Evolutionary conservation across 2,113 vertebrate species (phyloP).

Genomic region (Arizona elegans): DNA sequence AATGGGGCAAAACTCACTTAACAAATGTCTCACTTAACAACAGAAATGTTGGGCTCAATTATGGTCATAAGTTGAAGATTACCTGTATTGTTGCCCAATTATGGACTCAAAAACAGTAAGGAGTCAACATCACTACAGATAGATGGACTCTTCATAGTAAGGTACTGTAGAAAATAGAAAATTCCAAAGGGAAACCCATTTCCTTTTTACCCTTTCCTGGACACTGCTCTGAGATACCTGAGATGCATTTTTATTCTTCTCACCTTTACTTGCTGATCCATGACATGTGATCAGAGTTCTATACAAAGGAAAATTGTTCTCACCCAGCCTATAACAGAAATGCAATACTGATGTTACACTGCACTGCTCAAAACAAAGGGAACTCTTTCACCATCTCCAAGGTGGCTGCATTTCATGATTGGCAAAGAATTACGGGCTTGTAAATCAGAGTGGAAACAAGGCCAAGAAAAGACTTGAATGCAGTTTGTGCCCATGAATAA

Average conservation of each 20-base stretch:
- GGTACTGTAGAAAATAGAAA: not conserved
- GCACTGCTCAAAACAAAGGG: not conserved
- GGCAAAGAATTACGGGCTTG: not conserved
- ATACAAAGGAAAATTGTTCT: not conserved
- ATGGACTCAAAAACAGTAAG: not conserved
- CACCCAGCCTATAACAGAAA: not conserved
- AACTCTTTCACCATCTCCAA: not conserved
- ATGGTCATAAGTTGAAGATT: too few relatives aligned
- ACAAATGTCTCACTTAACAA: too few relatives aligned
- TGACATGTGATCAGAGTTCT: not conserved
- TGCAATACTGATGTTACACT: not conserved
- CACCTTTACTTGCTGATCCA: not conserved
- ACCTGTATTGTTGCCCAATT: not conserved
- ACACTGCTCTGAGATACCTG: not conserved
- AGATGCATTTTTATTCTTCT: not conserved
- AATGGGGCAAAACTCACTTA: too few relatives aligned
- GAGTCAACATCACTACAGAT: not conserved
- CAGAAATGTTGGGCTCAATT: too few relatives aligned
- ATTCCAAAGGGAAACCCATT: not conserved
- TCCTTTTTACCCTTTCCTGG: not conserved
- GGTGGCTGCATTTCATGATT: not conserved
- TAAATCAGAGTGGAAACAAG: not conserved
- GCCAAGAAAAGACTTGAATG: not conserved
- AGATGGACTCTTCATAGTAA: not conserved
- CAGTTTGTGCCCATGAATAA: not conserved